A percentile compares a stretch with the other conserved stretches of the same genome.
phyloP scores from a whole-genome alignment of 2,113 vertebrate genomes.

The Tetraodon nigroviridis region DNA sequence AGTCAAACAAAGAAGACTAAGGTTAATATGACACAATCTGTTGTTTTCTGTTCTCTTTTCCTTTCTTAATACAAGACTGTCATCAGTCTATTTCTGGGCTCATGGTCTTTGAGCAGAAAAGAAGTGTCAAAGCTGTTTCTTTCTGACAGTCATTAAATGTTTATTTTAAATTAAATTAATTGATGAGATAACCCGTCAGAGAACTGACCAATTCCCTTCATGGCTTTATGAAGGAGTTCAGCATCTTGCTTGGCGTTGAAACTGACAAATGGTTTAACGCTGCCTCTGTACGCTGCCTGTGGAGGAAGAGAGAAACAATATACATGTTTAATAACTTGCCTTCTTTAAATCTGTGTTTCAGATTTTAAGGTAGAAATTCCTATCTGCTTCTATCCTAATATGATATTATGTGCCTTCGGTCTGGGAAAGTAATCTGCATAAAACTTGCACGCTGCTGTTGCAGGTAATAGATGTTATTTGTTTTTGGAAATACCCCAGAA shows the following conservation, averaged over 20 bases:
- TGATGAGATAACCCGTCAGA: background rate
- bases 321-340: slow-evolving; percentile 2
- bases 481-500: slow-evolving; percentile 28
- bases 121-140: background rate
- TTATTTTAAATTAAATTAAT: no score
- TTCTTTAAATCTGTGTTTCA: background rate
- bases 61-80: no score
- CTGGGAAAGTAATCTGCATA: no score
- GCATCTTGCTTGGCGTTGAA: slow-evolving; percentile 90
- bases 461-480: slow-evolving; percentile 3
- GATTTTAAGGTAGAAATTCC: background rate
- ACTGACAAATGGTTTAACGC: slow-evolving; percentile 79
- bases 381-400: background rate
- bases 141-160: background rate
- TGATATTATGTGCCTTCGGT: no score
- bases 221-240: slow-evolving; percentile 86
- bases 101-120: background rate
- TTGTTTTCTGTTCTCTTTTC: background rate
- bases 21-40: background rate
- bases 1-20: background rate
- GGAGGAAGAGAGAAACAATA: slow-evolving; percentile 9
- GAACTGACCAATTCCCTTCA: slow-evolving; percentile 91
- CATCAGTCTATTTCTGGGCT: no score
- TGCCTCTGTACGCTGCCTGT: slow-evolving; percentile 77
- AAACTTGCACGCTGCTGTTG: background rate